Base-by-base conservation (phyloP, 1,140 invertebrate genomes). In the Oedothorax gibbosus region DNA sequence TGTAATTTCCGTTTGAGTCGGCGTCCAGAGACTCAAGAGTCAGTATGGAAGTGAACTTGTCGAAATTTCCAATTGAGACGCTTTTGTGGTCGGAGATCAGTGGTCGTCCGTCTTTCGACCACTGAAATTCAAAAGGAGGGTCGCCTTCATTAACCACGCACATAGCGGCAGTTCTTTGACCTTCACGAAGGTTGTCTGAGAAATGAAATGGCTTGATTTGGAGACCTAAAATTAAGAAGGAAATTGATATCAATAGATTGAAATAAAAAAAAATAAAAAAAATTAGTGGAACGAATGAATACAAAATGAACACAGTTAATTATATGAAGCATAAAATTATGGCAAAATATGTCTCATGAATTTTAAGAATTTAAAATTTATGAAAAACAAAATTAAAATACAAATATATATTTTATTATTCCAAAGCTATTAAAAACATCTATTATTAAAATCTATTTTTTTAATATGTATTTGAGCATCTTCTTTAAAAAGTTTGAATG, bases 131-230 rank as follows among this genome's bases (percentile, higher is more conserved):
- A n/a, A 88, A 86, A 1, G 88, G 88, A n/a, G 72, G 73, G 83
- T 88, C 88, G n/a, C 88, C 88, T 18, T 85, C 69, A 5, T 66
- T 73, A 5, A 87, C 85, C 1, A 81, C 68, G 62, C 88, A 88
- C 53, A 93, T 92, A 53, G 94, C 89, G 87, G 92, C 91, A 51
- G 91, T 91, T 85, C 92, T 91, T 77, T 91, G 94, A 60, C 94
- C 95, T 88, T 93, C 93, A 64, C 93, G 92, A 72, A 94, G 93
- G 20, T 93, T 93, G 3, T 68, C 64, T 14, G 87, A 53, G 73
- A 88, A 87, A 50, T 82, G 77, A 53, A 88, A 86, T 12, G 80
- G 80, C n/a, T 75, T 73, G 15, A 88, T 83, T 49, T 50, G 60
- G 7, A 86, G 87, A 64, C 21, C 85, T 86, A 60, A 20, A 20